phyloP scores from a whole-genome alignment of 2,888 invertebrate species.

The Geophilus truncorum region DNA sequence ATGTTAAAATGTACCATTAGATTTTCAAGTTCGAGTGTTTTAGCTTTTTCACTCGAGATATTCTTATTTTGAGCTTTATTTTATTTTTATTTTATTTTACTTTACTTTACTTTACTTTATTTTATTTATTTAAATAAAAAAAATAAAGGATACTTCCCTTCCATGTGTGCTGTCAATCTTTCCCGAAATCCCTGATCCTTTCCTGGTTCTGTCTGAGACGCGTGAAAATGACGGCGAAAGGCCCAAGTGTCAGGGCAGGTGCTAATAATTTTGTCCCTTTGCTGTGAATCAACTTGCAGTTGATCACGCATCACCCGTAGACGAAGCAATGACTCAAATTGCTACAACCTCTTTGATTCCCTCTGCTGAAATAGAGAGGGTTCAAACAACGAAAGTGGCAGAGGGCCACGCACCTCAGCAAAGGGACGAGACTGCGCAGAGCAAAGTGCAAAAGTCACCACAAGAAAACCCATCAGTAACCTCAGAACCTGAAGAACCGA shows the following conservation, averaged over 20 bases:
- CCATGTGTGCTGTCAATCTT: neutral
- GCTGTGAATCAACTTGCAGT: slow-evolving; percentile 31
- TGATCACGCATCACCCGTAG: neutral
- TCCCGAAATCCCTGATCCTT: neutral
- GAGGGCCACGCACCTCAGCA: neutral
- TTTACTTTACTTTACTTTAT: too few relatives aligned
- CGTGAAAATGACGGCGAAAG: slow-evolving; percentile 2
- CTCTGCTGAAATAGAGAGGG: neutral
- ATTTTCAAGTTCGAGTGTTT: too few relatives aligned
- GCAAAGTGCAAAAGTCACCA: too few relatives aligned
- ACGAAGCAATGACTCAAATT: slow-evolving; percentile 6
- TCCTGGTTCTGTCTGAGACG: slow-evolving; percentile 32
- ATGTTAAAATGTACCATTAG: too few relatives aligned
- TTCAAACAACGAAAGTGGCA: neutral
- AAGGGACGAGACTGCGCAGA: neutral
- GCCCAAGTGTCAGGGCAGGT: slow-evolving; percentile 30
- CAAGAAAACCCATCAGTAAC: too few relatives aligned
- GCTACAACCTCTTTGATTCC: slow-evolving; percentile 30
- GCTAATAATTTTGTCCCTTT: slow-evolving; percentile 32
- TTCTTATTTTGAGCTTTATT: too few relatives aligned
- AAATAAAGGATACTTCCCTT: neutral
- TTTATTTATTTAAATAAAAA: too few relatives aligned
- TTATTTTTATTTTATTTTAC: neutral
- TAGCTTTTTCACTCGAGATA: too few relatives aligned
- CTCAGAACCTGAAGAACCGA: too few relatives aligned